A percentile compares a stretch with the other conserved stretches of the same genome.
phyloP scores from a whole-genome alignment of 2,888 invertebrate genomes.

The Aleiodes leptofemur region DNA sequence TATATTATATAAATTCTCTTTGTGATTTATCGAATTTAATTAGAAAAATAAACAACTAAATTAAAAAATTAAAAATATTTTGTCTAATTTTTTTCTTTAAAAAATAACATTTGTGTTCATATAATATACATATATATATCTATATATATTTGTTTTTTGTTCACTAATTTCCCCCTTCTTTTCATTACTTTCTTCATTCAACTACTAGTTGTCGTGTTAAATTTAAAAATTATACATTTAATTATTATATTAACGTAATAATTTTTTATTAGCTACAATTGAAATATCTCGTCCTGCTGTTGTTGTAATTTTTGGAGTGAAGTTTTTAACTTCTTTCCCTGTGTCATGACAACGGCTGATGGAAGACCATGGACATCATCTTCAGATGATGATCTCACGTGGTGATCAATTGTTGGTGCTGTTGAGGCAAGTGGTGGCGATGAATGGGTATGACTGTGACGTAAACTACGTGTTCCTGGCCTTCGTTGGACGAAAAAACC shows the following conservation, averaged over 20 bases:
- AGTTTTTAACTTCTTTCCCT: slow-evolving; percentile 86
- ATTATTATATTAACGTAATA: slow-evolving; percentile 25
- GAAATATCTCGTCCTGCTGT: slow-evolving; percentile 92
- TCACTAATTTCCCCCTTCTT: background rate
- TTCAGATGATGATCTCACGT: slow-evolving; percentile 76
- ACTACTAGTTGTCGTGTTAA: slow-evolving; percentile 14
- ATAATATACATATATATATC: background rate
- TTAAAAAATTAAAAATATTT: slow-evolving; percentile 1
- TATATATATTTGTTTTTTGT: background rate
- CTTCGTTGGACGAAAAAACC: slow-evolving; percentile 78
- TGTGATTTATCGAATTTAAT: slow-evolving; percentile 27
- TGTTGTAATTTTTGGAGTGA: slow-evolving; percentile 89
- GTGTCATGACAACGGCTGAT: slow-evolving; percentile 84
- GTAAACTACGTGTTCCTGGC: slow-evolving; percentile 77
- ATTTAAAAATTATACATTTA: slow-evolving; percentile 36
- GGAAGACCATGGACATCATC: slow-evolving; percentile 75
- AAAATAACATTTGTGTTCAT: slow-evolving; percentile 34
- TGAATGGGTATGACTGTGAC: slow-evolving; percentile 77
- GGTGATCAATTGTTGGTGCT: slow-evolving; percentile 61
- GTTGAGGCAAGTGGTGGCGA: slow-evolving; percentile 71
- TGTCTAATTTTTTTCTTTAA: background rate
- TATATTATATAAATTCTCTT: slow-evolving; percentile 24
- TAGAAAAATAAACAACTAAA: slow-evolving; percentile 14
- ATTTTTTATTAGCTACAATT: slow-evolving; percentile 84
- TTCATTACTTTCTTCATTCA: slow-evolving; percentile 1